Base-by-base conservation (phyloP, 1,140 invertebrate genomes). In the Ceratina japonica region DNA sequence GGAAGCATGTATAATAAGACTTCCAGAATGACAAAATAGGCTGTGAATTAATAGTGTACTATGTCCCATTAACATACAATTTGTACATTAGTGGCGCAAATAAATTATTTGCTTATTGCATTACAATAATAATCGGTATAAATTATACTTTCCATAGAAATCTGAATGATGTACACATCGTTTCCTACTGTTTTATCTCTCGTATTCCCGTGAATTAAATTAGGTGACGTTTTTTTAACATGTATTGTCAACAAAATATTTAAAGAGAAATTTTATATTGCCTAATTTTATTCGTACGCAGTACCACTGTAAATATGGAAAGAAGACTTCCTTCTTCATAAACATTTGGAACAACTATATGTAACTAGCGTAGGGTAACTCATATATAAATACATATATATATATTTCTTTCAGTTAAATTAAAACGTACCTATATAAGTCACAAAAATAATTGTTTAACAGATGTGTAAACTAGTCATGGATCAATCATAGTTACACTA, bases 21-120 rank as follows among this genome's bases (percentile, higher is more conserved):
- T 81, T 84, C 2, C 54, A 44, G 16, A 69, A 82, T 70, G 61
- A 63, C 16, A 78, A 84, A 72, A 59, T 77, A 70, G 75, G 80
- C 72, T 84, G 82, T 84, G 79, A 85, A 72, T 49, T 31, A 52
- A 66, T 78, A 78, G 20, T 20, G 15, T 77, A 72, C 22, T 24
- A 51, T 37, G 51, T 66, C 51, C 5, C 49, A 16, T 66, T 37
- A 27, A 59, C 31, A 65, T 44, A 56, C 18, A 61, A 51, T 52
- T 15, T 51, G n/a, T 24, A 27, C 37, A 56, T 63, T 20, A 68
- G 16, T 59, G 68, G 8, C 31, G 24, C 16, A 72, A 51, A 52
- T 22, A 68, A 68, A 56, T 51, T 58, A 10, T 58, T n/a, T 58
- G 18, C 15, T 72, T 12, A 16, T 10, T 37, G 1, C 71, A 3